Percentiles rank a stretch among this genome's conserved stretches.
phyloP scores from a whole-genome alignment of 2,888 invertebrate species.

The Callyntrura guangdongensis region DNA sequence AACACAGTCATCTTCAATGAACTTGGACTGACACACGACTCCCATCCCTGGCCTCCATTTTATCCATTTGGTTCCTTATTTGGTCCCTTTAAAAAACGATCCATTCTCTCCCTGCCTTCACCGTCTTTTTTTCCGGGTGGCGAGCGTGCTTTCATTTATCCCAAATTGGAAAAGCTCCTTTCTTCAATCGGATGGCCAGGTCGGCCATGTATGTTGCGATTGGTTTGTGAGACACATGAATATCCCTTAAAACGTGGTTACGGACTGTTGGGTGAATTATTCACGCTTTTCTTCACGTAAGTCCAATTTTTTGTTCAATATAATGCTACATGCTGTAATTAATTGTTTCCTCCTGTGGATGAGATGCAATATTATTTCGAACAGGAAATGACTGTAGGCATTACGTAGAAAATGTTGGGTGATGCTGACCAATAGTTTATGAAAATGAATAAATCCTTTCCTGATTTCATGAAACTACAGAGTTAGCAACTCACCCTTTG shows the following conservation, averaged over 20 bases:
- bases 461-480: not conserved
- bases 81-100: conserved; percentile 56
- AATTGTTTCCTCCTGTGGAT: too few relatives aligned
- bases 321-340: not conserved
- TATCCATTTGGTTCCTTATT: conserved; percentile 69
- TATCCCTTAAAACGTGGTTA: conserved; percentile 65
- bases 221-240: conserved; percentile 71
- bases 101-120: conserved; percentile 42
- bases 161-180: conserved; percentile 60
- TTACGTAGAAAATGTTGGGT: not conserved
- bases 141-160: conserved; percentile 64
- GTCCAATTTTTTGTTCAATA: not conserved
- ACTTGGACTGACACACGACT: conserved; percentile 61
- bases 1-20: conserved; percentile 68
- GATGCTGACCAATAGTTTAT: not conserved
- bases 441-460: not conserved
- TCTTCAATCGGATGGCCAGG: conserved; percentile 66
- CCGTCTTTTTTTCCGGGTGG: conserved; percentile 61
- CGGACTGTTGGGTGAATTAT: conserved; percentile 69
- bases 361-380: too few relatives aligned
- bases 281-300: conserved; percentile 74
- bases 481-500: conserved; percentile 59
- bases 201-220: conserved; percentile 59
- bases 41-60: conserved; percentile 72
- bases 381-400: not conserved